Base-by-base conservation (phyloP, 2,888 invertebrate genomes). In the Tinea semifulvella region DNA sequence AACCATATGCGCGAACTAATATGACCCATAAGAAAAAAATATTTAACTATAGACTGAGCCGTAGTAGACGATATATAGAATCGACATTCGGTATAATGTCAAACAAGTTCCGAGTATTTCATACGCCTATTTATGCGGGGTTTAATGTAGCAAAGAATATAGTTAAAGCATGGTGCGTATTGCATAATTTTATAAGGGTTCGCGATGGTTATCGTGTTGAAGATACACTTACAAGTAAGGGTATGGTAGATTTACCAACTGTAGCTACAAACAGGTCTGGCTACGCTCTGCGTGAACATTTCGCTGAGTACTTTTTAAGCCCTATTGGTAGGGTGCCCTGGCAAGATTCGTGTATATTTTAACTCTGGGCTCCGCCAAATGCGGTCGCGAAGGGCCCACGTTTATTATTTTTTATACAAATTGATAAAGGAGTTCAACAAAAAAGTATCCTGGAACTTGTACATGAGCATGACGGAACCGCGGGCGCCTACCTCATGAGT, bases 31-130 rank as follows among this genome's bases (percentile, higher is more conserved):
- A 49, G 35, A 53, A 49, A 46, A 49, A 47, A 44, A 44, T 38
- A 25, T 25, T 25, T 38, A 44, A 38, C 49, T 50, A 52, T 31
- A 47, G 48, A 46, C 14, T 50, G 42, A 52, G 50, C 36, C 48
- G 50, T 16, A 36, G 39, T 44, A 52, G 52, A 50, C 46, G 51
- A 19, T 52, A 50, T 46, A 52, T 53, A 50, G 52, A 54, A 50
- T 53, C 49, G 25, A 49, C 50, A 44, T 50, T 48, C 48, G 48
- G 54, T 42, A 55, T 55, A 47, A 52, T 59, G 54, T 52, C 54
- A 45, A 57, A 57, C 50, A 58, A 57, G 39, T 57, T 55, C 49
- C 51, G 53, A 56, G 50, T 52, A 45, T 57, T 54, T 50, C 56
- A 54, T 51, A 51, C 49, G 44, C 52, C 52, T 48, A 52, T 55